Evolutionary conservation across 1,140 invertebrate genomes (phyloP).

Genomic region (Ostrea edulis): DNA sequence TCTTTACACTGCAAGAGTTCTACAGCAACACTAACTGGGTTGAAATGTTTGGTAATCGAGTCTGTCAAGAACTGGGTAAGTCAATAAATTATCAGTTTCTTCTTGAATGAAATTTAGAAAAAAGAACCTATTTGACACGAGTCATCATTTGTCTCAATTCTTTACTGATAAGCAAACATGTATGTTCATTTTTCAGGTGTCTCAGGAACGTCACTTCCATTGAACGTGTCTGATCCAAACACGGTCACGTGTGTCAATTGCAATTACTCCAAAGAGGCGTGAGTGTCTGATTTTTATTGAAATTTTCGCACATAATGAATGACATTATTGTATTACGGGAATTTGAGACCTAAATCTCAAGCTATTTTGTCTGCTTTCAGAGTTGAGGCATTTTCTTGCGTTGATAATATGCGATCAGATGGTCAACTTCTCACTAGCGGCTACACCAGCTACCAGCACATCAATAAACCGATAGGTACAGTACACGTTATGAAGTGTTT

Average conservation of each 20-base stretch:
- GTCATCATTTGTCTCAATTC: no score
- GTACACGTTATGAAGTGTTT: no score
- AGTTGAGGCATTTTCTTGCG: neutral
- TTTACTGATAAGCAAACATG: no score
- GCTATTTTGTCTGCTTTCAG: neutral
- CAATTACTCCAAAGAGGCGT: constrained; percentile 3
- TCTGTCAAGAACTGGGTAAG: constrained; percentile 16
- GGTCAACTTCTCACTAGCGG: constrained; percentile 27
- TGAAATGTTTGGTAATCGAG: constrained; percentile 36
- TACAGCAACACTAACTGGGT: constrained; percentile 46
- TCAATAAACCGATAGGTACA: constrained; percentile 38
- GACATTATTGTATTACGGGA: no score
- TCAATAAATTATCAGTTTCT: neutral
- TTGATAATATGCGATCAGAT: constrained; percentile 29
- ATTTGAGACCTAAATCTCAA: no score
- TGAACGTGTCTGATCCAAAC: neutral
- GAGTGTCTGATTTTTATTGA: neutral
- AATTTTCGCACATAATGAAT: no score
- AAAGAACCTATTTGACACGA: neutral
- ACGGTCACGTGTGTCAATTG: neutral
- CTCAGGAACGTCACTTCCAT: neutral
- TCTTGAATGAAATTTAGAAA: neutral
- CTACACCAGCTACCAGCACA: constrained; percentile 37
- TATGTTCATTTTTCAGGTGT: neutral
- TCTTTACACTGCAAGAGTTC: constrained; percentile 37